phyloP scores from a whole-genome alignment of 2,888 invertebrate genomes.

The Achlya flavicornis region DNA sequence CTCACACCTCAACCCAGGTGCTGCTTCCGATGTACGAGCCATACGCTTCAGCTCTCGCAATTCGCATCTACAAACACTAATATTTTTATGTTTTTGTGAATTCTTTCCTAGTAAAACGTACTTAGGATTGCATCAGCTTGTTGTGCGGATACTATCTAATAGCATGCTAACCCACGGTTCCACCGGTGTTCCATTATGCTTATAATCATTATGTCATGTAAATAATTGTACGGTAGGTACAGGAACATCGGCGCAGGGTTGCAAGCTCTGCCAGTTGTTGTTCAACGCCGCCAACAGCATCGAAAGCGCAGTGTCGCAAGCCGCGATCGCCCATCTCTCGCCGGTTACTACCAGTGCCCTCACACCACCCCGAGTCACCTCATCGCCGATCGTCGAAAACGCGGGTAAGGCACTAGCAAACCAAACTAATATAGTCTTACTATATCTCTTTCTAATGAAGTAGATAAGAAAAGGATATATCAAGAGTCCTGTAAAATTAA shows the following conservation, averaged over 20 bases:
- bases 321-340: constrained; percentile 39
- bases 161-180: too few species aligned
- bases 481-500: too few species aligned
- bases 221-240: constrained; percentile 13
- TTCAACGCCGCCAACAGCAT: constrained; percentile 69
- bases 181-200: too few species aligned
- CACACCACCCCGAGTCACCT: constrained; percentile 27
- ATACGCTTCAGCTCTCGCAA: constrained; percentile 20
- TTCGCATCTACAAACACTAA: background rate
- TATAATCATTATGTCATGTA: too few species aligned
- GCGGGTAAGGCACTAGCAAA: constrained; percentile 12
- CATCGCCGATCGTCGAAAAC: constrained; percentile 15
- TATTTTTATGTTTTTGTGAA: constrained; percentile 3
- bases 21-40: constrained; percentile 74
- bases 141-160: too few species aligned
- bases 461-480: too few species aligned
- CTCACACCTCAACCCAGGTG: constrained; percentile 75
- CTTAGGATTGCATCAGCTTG: too few species aligned
- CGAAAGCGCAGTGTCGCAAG: constrained; percentile 70
- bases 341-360: constrained; percentile 25
- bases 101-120: background rate
- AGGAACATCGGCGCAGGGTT: constrained; percentile 57
- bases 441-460: too few species aligned
- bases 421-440: too few species aligned
- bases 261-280: constrained; percentile 67